These are phyloP conservation scores for Chionoecetes opilio DNA, from an alignment of 1,140 invertebrate species.

Conservation along the genomic window DNA sequence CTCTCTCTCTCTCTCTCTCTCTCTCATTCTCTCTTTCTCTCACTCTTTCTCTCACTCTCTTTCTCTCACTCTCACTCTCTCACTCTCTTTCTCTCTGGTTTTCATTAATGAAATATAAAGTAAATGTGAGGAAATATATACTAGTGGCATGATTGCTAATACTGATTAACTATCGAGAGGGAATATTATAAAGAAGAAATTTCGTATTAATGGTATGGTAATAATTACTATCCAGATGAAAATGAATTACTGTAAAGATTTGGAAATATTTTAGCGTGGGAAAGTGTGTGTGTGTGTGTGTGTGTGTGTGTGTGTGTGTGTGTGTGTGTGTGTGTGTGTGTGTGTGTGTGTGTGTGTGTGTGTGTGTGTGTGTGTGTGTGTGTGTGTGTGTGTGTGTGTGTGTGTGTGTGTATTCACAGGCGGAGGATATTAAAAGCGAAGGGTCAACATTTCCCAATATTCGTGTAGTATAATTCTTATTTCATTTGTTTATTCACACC, in stretches of 20 bases:
- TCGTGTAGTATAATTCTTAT: constrained; percentile 1
- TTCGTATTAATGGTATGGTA: not conserved
- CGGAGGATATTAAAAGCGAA: not conserved
- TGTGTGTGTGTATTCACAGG: not conserved
- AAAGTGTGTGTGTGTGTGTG: not conserved
- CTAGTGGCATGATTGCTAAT: not conserved
- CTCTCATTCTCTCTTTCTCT: too few relatives aligned
- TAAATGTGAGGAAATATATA: not conserved
- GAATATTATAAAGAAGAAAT: not conserved
- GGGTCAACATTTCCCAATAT: not conserved
- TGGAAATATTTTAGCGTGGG: not conserved
- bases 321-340: too few relatives aligned
- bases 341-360: too few relatives aligned
- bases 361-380: constrained; percentile 24
- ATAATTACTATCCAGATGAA: not conserved
- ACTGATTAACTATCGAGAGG: not conserved
- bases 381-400: constrained; percentile 1
- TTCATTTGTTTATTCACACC: constrained; percentile 30
- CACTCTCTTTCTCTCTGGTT: too few relatives aligned
- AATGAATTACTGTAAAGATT: not conserved
- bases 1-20: too few relatives aligned
- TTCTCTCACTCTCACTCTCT: too few relatives aligned
- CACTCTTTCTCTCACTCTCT: too few relatives aligned
- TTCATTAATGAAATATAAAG: too few relatives aligned
- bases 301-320: too few relatives aligned